Conservation (phyloP, 2,113 vertebrate species). For the Oreocharis arfaki region DNA sequence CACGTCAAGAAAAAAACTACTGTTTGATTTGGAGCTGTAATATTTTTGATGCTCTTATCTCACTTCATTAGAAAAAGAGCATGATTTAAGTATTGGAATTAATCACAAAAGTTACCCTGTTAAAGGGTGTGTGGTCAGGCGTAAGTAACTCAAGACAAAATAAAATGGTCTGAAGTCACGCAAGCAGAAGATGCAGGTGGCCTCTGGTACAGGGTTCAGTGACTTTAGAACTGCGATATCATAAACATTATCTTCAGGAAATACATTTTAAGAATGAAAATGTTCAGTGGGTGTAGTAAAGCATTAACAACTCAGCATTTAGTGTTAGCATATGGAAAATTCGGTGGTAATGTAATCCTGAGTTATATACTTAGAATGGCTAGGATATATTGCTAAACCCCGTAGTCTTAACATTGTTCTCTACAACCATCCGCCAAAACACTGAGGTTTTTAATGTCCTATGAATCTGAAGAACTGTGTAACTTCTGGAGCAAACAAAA, state of each 20-base stretch:
- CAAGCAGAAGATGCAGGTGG: not conserved
- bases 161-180: not conserved
- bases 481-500: not conserved
- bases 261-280: not conserved
- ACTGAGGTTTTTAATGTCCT: not conserved
- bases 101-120: not conserved
- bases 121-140: not conserved
- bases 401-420: not conserved
- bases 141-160: not conserved
- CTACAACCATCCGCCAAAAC: not conserved
- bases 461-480: not conserved
- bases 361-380: not conserved
- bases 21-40: not conserved
- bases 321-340: not conserved
- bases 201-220: not conserved
- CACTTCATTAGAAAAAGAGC: not conserved
- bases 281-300: not conserved
- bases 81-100: not conserved
- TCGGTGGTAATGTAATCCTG: not conserved
- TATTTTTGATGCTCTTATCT: not conserved
- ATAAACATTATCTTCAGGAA: not conserved
- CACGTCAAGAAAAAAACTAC: not conserved
- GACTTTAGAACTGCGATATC: not conserved
- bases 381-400: not conserved
- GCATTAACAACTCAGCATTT: not conserved